Base-by-base conservation (phyloP, 2,797 vertebrate species). In the Pipistrellus pygmaeus region DNA sequence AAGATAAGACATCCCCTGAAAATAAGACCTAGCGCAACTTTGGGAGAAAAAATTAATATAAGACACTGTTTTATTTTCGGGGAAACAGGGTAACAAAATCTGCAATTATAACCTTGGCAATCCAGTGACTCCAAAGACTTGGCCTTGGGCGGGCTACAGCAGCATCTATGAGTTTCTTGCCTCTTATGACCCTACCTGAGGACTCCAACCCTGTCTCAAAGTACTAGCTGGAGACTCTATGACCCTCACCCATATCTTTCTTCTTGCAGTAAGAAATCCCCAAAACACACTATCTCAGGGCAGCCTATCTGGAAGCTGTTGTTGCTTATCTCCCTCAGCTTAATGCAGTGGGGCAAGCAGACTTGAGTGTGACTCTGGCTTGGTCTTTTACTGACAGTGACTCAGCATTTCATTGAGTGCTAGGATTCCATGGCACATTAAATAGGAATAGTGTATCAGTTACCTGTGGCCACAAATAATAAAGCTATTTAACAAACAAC, bases 401-500 rank as follows among this genome's bases (percentile, higher is more conserved):
- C 73, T 82, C 46, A 21, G 9, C 30, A 75, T 93, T 88, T 76
- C n/a, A 35, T 1, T 8, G 46, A 60, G 12, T 69, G 60, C 27
- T 55, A 66, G 11, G 11, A 80, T 68, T 88, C 46, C 12, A 13
- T 5, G 3, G 87, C 23, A 57, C 46, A 68, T 32, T 80, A 88
- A 72, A 73, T 48, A 86, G 46, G n/a, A 95, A 82, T 8, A 32
- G 35, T 68, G n/a, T 44, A 13, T 72, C 66, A 32, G 72, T 76
- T 62, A 71, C 57, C 83, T 71, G 20, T 57, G 38, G 66, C 62
- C 91, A 77, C 18, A n/a, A 20, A 73, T 71, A 46, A 92, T 53
- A 30, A 82, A 44, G 21, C 44, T 72, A n/a, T 46, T 15, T 85
- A 95, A 95, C 64, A 95, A 95, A 77, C 44, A 85, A 76, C 20